phyloP scores from a whole-genome alignment of 2,888 invertebrate species.

The Coelopa pilipes region DNA sequence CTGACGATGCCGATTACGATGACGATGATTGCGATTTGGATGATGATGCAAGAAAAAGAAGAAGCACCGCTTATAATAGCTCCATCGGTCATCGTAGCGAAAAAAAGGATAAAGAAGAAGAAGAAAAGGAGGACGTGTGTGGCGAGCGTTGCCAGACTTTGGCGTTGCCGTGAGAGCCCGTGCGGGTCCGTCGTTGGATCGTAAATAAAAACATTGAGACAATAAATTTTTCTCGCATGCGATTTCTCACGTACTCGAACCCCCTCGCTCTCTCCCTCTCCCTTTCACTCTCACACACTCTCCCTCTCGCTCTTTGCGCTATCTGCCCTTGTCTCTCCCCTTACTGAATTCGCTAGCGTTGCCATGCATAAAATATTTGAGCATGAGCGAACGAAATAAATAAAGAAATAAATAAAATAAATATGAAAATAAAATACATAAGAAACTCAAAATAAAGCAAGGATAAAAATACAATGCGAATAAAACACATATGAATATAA shows the following conservation, averaged over 20 bases:
- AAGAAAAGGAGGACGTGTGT: too few relatives aligned
- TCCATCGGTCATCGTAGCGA: conserved; percentile 10
- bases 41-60: background rate
- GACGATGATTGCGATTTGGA: too few relatives aligned
- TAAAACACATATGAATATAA: too few relatives aligned
- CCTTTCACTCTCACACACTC: too few relatives aligned
- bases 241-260: background rate
- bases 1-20: background rate
- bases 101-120: too few relatives aligned
- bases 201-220: conserved; percentile 5
- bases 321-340: background rate
- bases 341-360: background rate
- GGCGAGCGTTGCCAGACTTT: too few relatives aligned
- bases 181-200: background rate
- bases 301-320: too few relatives aligned
- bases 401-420: background rate
- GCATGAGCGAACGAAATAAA: background rate
- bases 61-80: conserved; percentile 3
- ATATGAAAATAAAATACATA: too few relatives aligned
- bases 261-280: background rate
- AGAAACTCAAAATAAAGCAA: too few relatives aligned
- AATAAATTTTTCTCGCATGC: conserved; percentile 19
- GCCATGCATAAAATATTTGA: background rate
- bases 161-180: too few relatives aligned
- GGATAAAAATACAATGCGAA: too few relatives aligned